Conservation (phyloP, 2,113 vertebrate genomes). For the Psettodes erumei region DNA sequence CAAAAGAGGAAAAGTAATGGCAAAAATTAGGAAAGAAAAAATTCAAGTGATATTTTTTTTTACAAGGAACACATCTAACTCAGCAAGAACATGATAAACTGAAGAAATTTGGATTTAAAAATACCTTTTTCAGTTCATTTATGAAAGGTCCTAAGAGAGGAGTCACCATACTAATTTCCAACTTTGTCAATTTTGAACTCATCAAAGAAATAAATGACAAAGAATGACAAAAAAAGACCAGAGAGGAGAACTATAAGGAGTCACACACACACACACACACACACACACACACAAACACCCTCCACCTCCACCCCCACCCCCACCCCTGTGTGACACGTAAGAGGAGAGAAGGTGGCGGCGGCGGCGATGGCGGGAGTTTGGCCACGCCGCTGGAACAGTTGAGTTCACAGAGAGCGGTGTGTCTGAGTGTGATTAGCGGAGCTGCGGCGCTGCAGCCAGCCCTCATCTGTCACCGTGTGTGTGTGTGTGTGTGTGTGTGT, state of each 20-base stretch:
- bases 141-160: not conserved
- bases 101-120: not conserved
- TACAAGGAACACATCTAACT: not conserved
- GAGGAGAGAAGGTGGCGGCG: conserved; percentile 60
- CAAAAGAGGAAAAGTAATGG: not conserved
- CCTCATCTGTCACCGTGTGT: conserved; percentile 62
- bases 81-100: not conserved
- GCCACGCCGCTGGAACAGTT: conserved; percentile 76
- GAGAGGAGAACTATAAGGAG: too few species aligned
- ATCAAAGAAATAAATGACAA: too few species aligned
- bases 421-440: conserved; percentile 75
- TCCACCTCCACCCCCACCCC: too few species aligned
- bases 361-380: conserved; percentile 66
- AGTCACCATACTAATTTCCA: not conserved
- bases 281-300: too few species aligned
- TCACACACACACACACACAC: too few species aligned
- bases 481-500: conserved; percentile 26
- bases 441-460: conserved; percentile 52
- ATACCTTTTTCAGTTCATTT: not conserved
- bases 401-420: conserved; percentile 68
- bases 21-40: not conserved
- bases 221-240: too few species aligned
- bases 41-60: not conserved
- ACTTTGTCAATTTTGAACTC: too few species aligned
- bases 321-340: conserved; percentile 18